Evolutionary conservation across 2,888 invertebrate species (phyloP).

Genomic region (Dryobotodes eremita): DNA sequence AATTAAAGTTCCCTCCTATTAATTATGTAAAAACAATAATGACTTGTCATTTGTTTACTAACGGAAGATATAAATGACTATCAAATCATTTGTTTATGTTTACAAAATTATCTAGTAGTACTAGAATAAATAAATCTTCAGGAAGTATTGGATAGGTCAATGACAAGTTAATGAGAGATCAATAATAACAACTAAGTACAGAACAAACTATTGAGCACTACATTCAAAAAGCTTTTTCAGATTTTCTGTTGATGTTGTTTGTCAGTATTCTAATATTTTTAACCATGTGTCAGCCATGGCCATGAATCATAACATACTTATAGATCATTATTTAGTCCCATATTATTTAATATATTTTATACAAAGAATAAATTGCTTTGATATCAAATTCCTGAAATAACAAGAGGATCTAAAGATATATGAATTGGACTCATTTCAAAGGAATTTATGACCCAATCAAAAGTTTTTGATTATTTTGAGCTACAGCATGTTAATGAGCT

Average conservation of each 20-base stretch:
- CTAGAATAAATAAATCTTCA: neutral
- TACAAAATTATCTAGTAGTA: conserved; percentile 9
- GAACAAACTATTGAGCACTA: neutral
- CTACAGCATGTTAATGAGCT: neutral
- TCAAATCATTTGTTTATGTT: conserved; percentile 17
- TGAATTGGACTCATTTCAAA: neutral
- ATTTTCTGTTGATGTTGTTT: conserved; percentile 1
- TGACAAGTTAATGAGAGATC: neutral
- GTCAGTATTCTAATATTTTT: conserved; percentile 1
- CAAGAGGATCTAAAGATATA: neutral
- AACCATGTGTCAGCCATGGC: neutral
- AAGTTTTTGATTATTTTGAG: neutral
- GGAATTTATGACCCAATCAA: neutral
- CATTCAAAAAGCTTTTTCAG: neutral
- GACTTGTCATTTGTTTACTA: neutral
- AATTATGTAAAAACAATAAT: neutral
- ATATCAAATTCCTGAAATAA: neutral
- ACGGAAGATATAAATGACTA: neutral
- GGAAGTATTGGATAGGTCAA: neutral
- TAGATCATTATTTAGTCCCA: neutral
- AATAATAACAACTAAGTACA: neutral
- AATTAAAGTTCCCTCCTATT: too few relatives aligned
- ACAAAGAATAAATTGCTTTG: neutral
- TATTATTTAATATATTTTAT: neutral
- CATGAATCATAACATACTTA: conserved; percentile 21